Evolutionary conservation across 2,113 vertebrate species (phyloP), one percentile per base, ranked within the genome.

Genomic region (Austrofundulus limnaeus): DNA sequence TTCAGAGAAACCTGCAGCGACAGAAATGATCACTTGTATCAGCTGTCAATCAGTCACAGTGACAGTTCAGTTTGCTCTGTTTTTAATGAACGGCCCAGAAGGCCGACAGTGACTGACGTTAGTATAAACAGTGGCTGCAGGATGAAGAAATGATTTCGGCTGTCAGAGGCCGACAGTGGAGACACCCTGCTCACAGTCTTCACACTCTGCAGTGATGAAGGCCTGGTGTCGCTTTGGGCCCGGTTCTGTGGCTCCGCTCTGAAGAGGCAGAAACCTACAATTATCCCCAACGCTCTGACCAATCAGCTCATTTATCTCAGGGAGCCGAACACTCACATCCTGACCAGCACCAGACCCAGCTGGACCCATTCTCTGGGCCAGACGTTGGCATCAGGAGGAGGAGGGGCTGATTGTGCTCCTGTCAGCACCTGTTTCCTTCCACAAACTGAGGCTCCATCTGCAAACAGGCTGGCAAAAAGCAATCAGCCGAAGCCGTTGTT

Each of bases 391-490:
- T 17, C 5, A 52, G 1, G 11, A n/a, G n/a, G 64, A 28, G 28
- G 10, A 59, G 67, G 72, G 20, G 19, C 60, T 73, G 78, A 80
- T 81, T 84, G 75, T 70, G 75, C 78, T 66, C 78, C 64, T 52
- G 61, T 43, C 25, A 78, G 72, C 90, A 91, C 88, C 86, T 90
- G 87, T 86, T 91, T 92, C 86, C 87, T 88, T 55, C 61, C 74
- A 77, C 76, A 84, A 88, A 83, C 81, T n/a, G n/a, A n/a, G n/a
- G n/a, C n/a, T n/a, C n/a, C n/a, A n/a, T n/a, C n/a, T n/a, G n/a
- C n/a, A n/a, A n/a, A n/a, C n/a, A n/a, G n/a, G n/a, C n/a, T n/a
- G n/a, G n/a, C n/a, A n/a, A 79, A 64, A 46, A 70, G 62, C 53
- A 80, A 73, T 43, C 34, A 66, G 57, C 37, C 58, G 42, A 20